phyloP scores from a whole-genome alignment of 2,888 invertebrate genomes.

The Drosophila neotestacea region DNA sequence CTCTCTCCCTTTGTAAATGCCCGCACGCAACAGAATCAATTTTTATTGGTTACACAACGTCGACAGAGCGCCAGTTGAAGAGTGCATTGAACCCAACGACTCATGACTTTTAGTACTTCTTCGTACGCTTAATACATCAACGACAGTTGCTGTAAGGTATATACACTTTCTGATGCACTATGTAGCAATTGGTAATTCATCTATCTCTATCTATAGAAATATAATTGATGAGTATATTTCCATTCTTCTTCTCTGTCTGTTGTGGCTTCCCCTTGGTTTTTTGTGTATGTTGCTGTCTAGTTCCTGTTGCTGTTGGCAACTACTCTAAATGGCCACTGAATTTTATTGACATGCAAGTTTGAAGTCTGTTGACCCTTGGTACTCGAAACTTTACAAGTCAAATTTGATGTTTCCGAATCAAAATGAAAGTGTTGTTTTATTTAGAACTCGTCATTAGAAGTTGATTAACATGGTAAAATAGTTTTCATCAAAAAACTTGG shows the following conservation, averaged over 20 bases:
- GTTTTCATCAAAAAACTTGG: no score
- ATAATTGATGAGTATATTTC: not conserved
- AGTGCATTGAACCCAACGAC: constrained; percentile 69
- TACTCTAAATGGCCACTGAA: constrained; percentile 41
- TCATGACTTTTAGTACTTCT: constrained; percentile 74
- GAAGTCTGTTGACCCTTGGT: no score
- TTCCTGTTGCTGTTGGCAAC: constrained; percentile 40
- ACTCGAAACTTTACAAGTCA: no score
- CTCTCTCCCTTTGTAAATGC: constrained; percentile 14
- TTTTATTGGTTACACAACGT: constrained; percentile 76
- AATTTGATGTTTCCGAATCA: no score
- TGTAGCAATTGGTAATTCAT: not conserved
- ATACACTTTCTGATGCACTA: not conserved
- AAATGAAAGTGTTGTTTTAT: no score
- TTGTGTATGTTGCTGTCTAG: constrained; percentile 16
- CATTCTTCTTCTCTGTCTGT: constrained; percentile 27
- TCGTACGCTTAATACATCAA: constrained; percentile 8
- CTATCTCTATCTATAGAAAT: no score
- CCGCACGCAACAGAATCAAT: constrained; percentile 71
- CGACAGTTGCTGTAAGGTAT: constrained; percentile 4
- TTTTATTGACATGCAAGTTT: constrained; percentile 38
- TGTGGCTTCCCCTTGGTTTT: constrained; percentile 33
- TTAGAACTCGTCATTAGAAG: no score
- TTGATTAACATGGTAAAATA: no score
- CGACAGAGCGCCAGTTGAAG: constrained; percentile 52